These are phyloP conservation scores for Ischnura elegans DNA, from an alignment of 2,888 invertebrate genomes.

Conservation along the genomic window DNA sequence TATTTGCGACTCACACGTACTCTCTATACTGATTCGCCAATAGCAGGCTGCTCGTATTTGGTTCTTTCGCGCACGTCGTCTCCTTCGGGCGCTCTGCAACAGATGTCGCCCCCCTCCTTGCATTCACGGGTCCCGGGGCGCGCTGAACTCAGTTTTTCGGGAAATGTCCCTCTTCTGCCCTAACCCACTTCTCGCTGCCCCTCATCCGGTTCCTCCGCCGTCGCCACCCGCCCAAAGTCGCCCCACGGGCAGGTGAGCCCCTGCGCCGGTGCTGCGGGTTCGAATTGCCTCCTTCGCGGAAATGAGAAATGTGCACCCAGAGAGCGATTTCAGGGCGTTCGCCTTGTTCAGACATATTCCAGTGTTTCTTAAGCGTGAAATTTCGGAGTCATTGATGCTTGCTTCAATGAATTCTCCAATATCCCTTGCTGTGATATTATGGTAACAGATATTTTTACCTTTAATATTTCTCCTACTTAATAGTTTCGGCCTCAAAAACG, in stretches of 20 bases:
- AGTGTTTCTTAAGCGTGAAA: background rate
- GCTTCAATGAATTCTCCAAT: no score
- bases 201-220: background rate
- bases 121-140: background rate
- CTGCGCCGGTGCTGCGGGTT: background rate
- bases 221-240: background rate
- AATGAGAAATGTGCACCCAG: background rate
- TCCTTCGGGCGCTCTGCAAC: conserved; percentile 37
- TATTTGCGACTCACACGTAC: no score
- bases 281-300: background rate
- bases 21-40: no score
- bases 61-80: conserved; percentile 7
- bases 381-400: background rate
- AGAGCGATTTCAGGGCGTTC: background rate
- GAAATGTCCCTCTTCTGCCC: background rate
- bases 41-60: background rate
- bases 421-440: no score
- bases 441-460: no score
- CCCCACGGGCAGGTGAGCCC: background rate
- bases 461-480: no score
- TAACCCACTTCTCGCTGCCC: background rate
- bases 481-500: no score
- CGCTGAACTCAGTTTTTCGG: background rate
- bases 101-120: conserved; percentile 36
- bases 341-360: background rate